Percentiles rank a stretch among this genome's conserved stretches.
Evolutionary conservation across 1,140 invertebrate genomes (phyloP).

Genomic region (Trypoxylus dichotomus): DNA sequence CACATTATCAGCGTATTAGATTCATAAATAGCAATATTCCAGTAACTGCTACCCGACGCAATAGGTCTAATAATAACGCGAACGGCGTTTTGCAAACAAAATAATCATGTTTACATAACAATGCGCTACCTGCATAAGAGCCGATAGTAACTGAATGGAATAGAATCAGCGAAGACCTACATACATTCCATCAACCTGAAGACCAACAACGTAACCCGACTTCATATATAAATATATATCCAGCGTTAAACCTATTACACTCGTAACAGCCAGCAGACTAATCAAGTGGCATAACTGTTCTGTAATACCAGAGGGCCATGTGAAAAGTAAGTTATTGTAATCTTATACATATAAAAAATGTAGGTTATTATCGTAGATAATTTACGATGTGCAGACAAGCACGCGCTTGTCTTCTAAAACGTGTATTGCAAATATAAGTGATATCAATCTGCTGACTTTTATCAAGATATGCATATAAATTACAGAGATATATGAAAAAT

Average conservation of each 20-base stretch:
- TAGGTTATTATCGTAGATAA: neutral
- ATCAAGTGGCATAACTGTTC: neutral
- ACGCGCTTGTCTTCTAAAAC: neutral
- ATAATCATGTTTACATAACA: constrained; percentile 6
- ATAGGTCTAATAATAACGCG: neutral
- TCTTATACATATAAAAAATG: neutral
- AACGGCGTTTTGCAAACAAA: neutral
- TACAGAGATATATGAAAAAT: neutral
- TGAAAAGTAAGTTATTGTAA: neutral
- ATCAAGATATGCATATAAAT: neutral
- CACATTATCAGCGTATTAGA: neutral
- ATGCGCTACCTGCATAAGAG: neutral
- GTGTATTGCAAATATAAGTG: neutral
- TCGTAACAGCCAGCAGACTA: neutral
- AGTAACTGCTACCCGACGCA: neutral
- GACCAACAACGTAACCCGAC: neutral
- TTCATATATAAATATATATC: neutral
- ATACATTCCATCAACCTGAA: neutral
- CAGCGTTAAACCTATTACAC: neutral
- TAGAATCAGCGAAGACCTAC: neutral
- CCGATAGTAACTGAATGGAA: neutral
- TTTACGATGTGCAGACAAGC: neutral
- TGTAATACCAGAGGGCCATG: too few species aligned
- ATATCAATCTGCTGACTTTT: neutral
- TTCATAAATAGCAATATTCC: neutral